Evolutionary conservation across 2,888 invertebrate species (phyloP).

Genomic region (Lasioglossum morio): DNA sequence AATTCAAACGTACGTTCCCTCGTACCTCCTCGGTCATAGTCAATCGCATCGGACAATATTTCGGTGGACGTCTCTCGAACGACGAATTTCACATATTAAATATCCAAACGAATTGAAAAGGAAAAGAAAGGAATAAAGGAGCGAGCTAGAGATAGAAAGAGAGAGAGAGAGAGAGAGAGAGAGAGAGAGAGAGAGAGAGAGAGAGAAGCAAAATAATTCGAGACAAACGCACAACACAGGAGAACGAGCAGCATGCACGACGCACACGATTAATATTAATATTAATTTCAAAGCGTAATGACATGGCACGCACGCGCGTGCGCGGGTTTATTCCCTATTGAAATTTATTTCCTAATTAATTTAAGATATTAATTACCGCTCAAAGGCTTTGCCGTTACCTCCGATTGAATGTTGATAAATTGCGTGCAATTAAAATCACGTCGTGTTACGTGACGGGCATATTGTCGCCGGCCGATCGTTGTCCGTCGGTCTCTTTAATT

Average conservation of each 20-base stretch:
- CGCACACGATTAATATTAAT: neutral
- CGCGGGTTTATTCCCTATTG: conserved; percentile 18
- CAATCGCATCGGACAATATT: conserved; percentile 46
- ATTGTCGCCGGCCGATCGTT: neutral
- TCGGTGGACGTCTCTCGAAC: conserved; percentile 29
- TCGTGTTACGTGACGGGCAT: neutral
- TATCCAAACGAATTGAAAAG: neutral
- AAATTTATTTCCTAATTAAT: conserved; percentile 28
- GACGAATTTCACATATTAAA: conserved; percentile 9
- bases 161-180: neutral
- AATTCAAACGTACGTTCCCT: conserved; percentile 58
- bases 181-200: neutral
- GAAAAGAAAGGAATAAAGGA: neutral
- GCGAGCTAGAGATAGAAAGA: no score
- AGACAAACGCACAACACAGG: neutral
- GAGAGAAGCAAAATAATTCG: neutral
- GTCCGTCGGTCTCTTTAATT: conserved; percentile 17
- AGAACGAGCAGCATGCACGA: neutral
- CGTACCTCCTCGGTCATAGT: conserved; percentile 45
- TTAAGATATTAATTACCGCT: conserved; percentile 41
- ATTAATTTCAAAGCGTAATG: conserved; percentile 27
- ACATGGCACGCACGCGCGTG: neutral
- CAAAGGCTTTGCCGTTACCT: conserved; percentile 8
- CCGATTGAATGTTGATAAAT: conserved; percentile 38
- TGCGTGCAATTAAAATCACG: conserved; percentile 40